Evolutionary conservation across 2,797 vertebrate genomes (phyloP).

Genomic region (Hippopotamyrus pictus): DNA sequence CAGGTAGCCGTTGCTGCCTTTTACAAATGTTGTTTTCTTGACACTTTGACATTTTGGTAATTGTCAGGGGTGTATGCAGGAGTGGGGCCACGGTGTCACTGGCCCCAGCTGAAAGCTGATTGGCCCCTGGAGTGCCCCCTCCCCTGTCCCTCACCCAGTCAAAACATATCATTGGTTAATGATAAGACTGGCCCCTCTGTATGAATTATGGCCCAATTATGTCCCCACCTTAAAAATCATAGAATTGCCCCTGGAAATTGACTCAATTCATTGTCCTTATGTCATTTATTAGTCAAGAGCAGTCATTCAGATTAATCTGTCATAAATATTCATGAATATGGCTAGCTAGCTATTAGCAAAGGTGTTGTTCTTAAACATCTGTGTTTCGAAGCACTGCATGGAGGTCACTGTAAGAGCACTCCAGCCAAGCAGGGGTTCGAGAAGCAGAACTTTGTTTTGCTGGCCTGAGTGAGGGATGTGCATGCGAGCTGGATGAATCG

Average conservation of each 20-base stretch:
- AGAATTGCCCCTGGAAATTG: neutral
- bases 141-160: neutral
- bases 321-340: neutral
- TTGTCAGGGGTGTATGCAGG: neutral
- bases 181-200: neutral
- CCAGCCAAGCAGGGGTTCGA: neutral
- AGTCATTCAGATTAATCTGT: neutral
- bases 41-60: neutral
- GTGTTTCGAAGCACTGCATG: neutral
- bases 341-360: neutral
- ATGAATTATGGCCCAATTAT: neutral
- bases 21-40: neutral
- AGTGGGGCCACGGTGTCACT: neutral
- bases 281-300: neutral
- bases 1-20: neutral
- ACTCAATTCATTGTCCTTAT: neutral
- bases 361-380: neutral
- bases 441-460: neutral
- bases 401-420: neutral
- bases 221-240: neutral
- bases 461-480: neutral
- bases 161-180: neutral
- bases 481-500: neutral
- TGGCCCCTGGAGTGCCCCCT: neutral
- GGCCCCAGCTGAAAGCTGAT: neutral